These are phyloP conservation scores for Catamblyrhynchus diadema DNA, from an alignment of 2,797 vertebrate species.

Conservation along the genomic window DNA sequence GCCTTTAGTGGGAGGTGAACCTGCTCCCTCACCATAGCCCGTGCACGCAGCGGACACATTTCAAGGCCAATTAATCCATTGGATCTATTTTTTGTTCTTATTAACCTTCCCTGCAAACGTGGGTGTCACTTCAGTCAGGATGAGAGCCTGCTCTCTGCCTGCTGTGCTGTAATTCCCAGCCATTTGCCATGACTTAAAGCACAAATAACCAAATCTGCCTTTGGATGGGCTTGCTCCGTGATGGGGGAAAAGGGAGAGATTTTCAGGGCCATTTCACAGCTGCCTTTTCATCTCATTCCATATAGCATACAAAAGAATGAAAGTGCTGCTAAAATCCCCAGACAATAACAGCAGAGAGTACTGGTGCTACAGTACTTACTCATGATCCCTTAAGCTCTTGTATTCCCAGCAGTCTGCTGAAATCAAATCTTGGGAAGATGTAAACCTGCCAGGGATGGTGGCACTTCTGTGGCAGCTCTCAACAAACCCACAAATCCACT, in stretches of 20 bases:
- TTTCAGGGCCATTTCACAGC: background rate
- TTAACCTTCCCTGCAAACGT: background rate
- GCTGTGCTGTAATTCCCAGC: background rate
- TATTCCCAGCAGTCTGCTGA: background rate
- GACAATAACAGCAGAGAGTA: background rate
- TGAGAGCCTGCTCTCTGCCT: background rate
- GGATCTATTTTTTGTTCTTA: background rate
- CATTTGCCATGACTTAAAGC: background rate
- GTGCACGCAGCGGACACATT: accelerated
- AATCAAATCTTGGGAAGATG: background rate
- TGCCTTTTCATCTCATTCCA: background rate
- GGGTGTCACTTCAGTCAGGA: background rate
- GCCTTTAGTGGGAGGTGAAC: background rate
- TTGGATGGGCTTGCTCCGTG: background rate
- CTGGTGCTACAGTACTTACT: background rate
- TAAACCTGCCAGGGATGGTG: background rate
- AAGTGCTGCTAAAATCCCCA: background rate
- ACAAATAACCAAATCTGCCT: background rate
- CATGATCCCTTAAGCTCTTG: background rate
- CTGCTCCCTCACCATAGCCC: background rate
- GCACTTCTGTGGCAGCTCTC: background rate
- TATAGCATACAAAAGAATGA: background rate
- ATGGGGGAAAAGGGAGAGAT: background rate
- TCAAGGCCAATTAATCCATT: background rate
- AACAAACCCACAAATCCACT: background rate